Evolutionary conservation across 2,113 vertebrate species (phyloP).

Genomic region (Sinocyclocheilus maitianheensis): DNA sequence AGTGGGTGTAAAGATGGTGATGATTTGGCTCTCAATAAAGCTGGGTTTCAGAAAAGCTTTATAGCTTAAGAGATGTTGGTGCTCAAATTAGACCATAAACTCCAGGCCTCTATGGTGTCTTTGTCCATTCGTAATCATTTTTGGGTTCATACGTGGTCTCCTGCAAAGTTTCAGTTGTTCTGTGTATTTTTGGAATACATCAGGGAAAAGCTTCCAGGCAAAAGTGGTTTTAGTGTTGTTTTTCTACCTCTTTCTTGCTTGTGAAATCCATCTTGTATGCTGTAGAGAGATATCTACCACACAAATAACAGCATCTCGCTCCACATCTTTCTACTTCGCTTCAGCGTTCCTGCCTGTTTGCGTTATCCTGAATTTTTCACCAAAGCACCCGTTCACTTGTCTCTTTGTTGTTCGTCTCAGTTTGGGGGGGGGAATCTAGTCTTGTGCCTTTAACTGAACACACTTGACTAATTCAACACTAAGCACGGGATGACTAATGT

Average conservation of each 20-base stretch:
- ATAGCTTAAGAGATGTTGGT: conserved; percentile 5
- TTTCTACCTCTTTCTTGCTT: conserved; percentile 47
- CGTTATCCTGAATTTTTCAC: conserved; percentile 18
- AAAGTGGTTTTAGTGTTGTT: not conserved
- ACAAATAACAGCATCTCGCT: not conserved
- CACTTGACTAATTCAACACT: conserved; percentile 42
- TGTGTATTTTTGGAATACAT: not conserved
- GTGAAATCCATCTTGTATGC: conserved; percentile 13
- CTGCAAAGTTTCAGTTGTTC: not conserved
- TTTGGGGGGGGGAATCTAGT: not conserved
- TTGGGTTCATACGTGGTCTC: not conserved
- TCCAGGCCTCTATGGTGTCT: not conserved
- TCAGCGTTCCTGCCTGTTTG: not conserved
- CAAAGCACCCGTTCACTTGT: not conserved
- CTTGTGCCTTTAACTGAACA: conserved; percentile 53
- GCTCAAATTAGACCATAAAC: conserved; percentile 3
- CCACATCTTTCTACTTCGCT: not conserved
- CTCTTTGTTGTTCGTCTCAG: not conserved
- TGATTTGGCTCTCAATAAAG: not conserved
- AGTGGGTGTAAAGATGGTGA: no score
- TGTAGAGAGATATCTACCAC: not conserved
- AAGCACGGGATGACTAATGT: conserved; percentile 35
- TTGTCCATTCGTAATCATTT: not conserved
- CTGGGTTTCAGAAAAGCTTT: not conserved
- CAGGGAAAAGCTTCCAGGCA: not conserved